Conservation (phyloP, 2,888 invertebrate genomes). For the Anthrax anthrax region DNA sequence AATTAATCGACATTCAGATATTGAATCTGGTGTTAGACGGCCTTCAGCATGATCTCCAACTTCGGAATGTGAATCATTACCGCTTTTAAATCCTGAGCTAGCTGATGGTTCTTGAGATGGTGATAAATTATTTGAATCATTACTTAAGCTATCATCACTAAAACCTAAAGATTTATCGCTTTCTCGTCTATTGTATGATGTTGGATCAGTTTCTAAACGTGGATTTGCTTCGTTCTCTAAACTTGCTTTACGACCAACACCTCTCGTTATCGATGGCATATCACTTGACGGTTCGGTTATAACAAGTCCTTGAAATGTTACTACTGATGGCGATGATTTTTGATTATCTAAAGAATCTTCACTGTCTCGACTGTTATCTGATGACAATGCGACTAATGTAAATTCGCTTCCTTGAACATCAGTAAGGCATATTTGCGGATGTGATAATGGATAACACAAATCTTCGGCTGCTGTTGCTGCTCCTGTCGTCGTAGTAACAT, state of each 20-base stretch:
- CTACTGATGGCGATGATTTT: slow-evolving; percentile 25
- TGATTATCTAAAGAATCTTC: slow-evolving; percentile 53
- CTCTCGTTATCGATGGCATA: slow-evolving; percentile 67
- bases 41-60: slow-evolving; percentile 39
- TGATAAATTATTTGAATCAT: slow-evolving; percentile 43
- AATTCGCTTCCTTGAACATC: slow-evolving; percentile 80
- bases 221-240: slow-evolving; percentile 40
- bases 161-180: slow-evolving; percentile 56
- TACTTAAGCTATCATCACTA: slow-evolving; percentile 59
- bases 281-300: slow-evolving; percentile 61
- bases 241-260: slow-evolving; percentile 56
- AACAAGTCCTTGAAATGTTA: slow-evolving; percentile 40
- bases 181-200: slow-evolving; percentile 45
- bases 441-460: slow-evolving; percentile 28
- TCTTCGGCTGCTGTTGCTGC: slow-evolving; percentile 7
- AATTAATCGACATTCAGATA: slow-evolving; percentile 27
- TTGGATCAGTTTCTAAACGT: slow-evolving; percentile 11
- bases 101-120: slow-evolving; percentile 41
- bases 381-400: slow-evolving; percentile 56
- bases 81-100: slow-evolving; percentile 46
- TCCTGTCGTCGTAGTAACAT: not conserved
- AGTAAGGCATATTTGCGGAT: slow-evolving; percentile 84
- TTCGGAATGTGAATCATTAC: slow-evolving; percentile 37
- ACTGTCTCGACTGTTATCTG: slow-evolving; percentile 58
- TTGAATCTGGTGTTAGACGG: slow-evolving; percentile 32